Evolutionary conservation across 2,888 invertebrate species (phyloP).

Genomic region (Melangyna quadrimaculata): DNA sequence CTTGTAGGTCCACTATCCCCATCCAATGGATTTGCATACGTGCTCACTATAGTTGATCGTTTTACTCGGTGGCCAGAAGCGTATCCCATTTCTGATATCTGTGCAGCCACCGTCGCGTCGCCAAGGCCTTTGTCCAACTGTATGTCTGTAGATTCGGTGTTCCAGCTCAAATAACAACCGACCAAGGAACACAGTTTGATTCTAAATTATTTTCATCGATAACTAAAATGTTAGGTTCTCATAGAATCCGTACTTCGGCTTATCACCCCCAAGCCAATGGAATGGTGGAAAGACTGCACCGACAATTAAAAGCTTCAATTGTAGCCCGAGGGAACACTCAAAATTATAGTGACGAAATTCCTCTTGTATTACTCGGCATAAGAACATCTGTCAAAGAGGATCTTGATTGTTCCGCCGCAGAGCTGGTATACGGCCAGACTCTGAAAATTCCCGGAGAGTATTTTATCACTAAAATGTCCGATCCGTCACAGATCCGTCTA

Average conservation of each 20-base stretch:
- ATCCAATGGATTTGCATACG: no score
- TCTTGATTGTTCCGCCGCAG: slow-evolving; percentile 19
- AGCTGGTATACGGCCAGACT: slow-evolving; percentile 46
- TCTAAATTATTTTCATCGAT: slow-evolving; percentile 29
- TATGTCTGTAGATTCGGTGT: slow-evolving; percentile 33
- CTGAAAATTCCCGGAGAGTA: slow-evolving; percentile 25
- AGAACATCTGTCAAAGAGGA: slow-evolving; percentile 21
- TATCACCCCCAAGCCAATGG: slow-evolving; percentile 46
- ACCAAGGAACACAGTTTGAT: slow-evolving; percentile 30
- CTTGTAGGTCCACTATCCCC: no score
- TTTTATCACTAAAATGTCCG: background rate
- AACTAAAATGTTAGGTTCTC: slow-evolving; percentile 15
- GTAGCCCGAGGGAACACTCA: slow-evolving; percentile 7
- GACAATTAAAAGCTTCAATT: slow-evolving; percentile 22
- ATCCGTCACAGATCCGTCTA: background rate
- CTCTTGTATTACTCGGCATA: slow-evolving; percentile 44
- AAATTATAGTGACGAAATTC: slow-evolving; percentile 26
- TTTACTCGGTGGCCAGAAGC: no score
- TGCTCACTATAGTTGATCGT: no score
- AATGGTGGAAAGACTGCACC: slow-evolving; percentile 29
- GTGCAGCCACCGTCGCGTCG: background rate
- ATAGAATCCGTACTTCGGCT: slow-evolving; percentile 24
- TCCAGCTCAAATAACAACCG: slow-evolving; percentile 23
- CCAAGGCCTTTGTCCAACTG: slow-evolving; percentile 21
- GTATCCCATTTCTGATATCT: no score